Percentiles rank a stretch among this genome's conserved stretches.
phyloP scores from a whole-genome alignment of 2,888 invertebrate genomes.

The Neocrepidodera transversa region DNA sequence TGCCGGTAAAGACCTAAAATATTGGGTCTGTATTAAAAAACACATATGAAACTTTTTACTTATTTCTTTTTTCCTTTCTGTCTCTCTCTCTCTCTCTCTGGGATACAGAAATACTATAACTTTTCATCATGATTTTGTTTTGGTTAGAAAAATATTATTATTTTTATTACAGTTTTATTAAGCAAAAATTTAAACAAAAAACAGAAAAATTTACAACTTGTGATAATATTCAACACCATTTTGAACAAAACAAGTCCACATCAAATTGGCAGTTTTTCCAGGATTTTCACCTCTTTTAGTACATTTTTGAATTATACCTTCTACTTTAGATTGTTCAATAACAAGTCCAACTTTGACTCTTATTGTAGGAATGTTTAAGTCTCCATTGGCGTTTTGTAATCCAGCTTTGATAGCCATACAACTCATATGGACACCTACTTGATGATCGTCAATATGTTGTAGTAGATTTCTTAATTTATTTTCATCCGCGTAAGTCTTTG shows the following conservation, averaged over 20 bases:
- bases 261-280: constrained; percentile 27
- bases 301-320: constrained; percentile 24
- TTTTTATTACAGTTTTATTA: neutral
- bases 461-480: constrained; percentile 26
- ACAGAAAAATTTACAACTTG: constrained; percentile 12
- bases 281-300: constrained; percentile 20
- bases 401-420: constrained; percentile 37
- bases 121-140: no score
- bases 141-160: no score
- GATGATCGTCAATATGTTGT: constrained; percentile 20
- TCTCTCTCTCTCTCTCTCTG: no score
- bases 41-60: no score
- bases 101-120: no score
- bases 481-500: constrained; percentile 31
- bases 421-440: constrained; percentile 33
- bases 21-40: no score
- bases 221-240: constrained; percentile 35
- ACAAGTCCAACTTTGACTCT: constrained; percentile 4
- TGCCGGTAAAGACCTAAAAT: no score
- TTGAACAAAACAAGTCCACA: constrained; percentile 32
- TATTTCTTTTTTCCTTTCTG: no score
- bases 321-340: constrained; percentile 16
- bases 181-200: neutral
- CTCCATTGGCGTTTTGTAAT: constrained; percentile 27
- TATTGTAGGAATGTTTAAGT: constrained; percentile 20